Conservation (phyloP, 2,888 invertebrate genomes). For the Ophion slaviceki region DNA sequence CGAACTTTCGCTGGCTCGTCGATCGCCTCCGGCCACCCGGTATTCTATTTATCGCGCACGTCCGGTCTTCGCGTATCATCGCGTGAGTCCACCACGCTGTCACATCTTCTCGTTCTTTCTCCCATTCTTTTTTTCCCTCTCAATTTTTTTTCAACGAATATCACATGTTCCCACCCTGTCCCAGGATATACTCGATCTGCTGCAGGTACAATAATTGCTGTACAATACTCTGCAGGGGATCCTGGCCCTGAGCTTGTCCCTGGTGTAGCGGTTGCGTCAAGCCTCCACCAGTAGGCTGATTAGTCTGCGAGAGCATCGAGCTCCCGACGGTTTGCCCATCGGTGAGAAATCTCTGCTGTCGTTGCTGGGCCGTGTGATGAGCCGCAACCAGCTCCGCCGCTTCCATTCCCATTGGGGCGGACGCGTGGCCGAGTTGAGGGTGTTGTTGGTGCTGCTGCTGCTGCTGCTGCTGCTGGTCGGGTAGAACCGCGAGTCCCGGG, state of each 20-base stretch:
- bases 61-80: conserved; percentile 5
- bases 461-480: conserved; percentile 61
- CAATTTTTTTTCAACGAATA: conserved; percentile 39
- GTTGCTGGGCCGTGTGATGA: conserved; percentile 75
- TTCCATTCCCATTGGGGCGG: conserved; percentile 77
- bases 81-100: neutral
- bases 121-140: conserved; percentile 30
- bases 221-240: conserved; percentile 81
- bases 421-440: conserved; percentile 70
- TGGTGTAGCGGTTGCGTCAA: conserved; percentile 79
- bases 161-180: conserved; percentile 80
- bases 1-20: conserved; percentile 42
- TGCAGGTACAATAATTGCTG: conserved; percentile 80
- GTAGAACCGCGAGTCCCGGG: conserved; percentile 61
- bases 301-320: conserved; percentile 71
- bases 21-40: neutral
- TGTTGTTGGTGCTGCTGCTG: conserved; percentile 70
- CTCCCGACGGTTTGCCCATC: conserved; percentile 71
- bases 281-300: conserved; percentile 76
- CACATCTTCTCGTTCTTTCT: neutral
- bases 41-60: no score
- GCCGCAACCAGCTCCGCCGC: conserved; percentile 75
- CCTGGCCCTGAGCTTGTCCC: conserved; percentile 76
- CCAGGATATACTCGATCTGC: conserved; percentile 80
- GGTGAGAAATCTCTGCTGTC: conserved; percentile 74